Percentiles rank a stretch among this genome's conserved stretches.
Conservation (phyloP, 2,113 vertebrate genomes). For the Prinia subflava region DNA sequence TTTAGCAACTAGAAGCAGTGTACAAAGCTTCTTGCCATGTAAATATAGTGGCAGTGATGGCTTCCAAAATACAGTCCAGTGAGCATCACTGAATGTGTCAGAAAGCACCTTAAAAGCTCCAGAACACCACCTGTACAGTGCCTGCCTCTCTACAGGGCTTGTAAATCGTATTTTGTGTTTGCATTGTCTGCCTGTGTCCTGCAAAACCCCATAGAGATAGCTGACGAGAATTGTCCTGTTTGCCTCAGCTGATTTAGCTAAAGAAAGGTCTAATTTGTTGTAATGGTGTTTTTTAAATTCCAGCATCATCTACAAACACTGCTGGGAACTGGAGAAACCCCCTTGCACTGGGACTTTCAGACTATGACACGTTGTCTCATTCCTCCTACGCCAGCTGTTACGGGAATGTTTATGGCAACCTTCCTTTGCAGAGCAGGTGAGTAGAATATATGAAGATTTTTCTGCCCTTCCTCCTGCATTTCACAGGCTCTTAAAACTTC, state of each 20-base stretch:
- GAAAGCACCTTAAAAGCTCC: not conserved
- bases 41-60: not conserved
- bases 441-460: not conserved
- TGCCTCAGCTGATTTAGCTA: not conserved
- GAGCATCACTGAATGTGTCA: not conserved
- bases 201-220: rapidly evolving
- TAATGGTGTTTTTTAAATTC: not conserved
- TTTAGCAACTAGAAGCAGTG: not conserved
- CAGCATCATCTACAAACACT: constrained; percentile 81
- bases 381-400: constrained; percentile 82
- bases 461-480: not conserved
- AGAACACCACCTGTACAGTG: not conserved
- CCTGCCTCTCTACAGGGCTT: not conserved
- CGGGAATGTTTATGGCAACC: constrained; percentile 74
- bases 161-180: not conserved
- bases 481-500: not conserved
- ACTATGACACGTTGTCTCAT: constrained; percentile 76
- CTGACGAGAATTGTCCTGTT: not conserved
- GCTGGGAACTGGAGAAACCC: constrained; percentile 84
- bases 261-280: not conserved
- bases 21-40: not conserved
- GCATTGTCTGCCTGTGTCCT: not conserved
- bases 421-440: constrained; percentile 88
- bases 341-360: constrained; percentile 72
- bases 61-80: not conserved